phyloP scores from a whole-genome alignment of 2,797 vertebrate genomes.

The Esox masquinongy region DNA sequence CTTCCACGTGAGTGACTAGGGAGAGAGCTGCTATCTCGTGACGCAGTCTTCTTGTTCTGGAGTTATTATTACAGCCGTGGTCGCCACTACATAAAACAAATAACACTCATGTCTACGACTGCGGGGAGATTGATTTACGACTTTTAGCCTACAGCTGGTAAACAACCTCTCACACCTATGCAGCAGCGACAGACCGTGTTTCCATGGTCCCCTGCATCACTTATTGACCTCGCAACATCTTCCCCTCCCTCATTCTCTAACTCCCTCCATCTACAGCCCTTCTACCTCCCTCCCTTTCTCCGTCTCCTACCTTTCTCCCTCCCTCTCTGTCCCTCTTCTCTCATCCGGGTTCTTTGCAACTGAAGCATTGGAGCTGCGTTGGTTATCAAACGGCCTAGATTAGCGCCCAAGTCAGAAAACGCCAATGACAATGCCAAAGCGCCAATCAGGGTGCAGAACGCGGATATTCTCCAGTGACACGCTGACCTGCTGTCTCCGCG shows the following conservation, averaged over 20 bases:
- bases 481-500: slow-evolving; percentile 70
- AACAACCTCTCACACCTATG: slow-evolving; percentile 28
- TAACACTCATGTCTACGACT: slow-evolving; percentile 9
- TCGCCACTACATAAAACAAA: slow-evolving; percentile 10
- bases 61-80: background rate
- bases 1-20: slow-evolving; percentile 55
- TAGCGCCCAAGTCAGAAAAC: slow-evolving; percentile 41
- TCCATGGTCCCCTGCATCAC: slow-evolving; percentile 39
- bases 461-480: slow-evolving; percentile 65
- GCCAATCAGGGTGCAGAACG: slow-evolving; percentile 63
- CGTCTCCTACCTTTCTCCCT: background rate
- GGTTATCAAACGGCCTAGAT: slow-evolving; percentile 59
- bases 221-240: slow-evolving; percentile 42
- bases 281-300: slow-evolving; percentile 25
- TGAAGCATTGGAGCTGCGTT: slow-evolving; percentile 15
- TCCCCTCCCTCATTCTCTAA: slow-evolving; percentile 21
- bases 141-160: background rate
- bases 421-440: slow-evolving; percentile 45
- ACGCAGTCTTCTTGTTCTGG: slow-evolving; percentile 50
- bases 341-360: slow-evolving; percentile 35
- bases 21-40: slow-evolving; percentile 42
- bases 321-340: slow-evolving; percentile 14
- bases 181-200: slow-evolving; percentile 24
- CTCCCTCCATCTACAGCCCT: slow-evolving; percentile 21
- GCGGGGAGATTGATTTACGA: background rate